These are phyloP conservation scores for Caranx melampygus DNA, from an alignment of 2,113 vertebrate species.

Conservation along the genomic window DNA sequence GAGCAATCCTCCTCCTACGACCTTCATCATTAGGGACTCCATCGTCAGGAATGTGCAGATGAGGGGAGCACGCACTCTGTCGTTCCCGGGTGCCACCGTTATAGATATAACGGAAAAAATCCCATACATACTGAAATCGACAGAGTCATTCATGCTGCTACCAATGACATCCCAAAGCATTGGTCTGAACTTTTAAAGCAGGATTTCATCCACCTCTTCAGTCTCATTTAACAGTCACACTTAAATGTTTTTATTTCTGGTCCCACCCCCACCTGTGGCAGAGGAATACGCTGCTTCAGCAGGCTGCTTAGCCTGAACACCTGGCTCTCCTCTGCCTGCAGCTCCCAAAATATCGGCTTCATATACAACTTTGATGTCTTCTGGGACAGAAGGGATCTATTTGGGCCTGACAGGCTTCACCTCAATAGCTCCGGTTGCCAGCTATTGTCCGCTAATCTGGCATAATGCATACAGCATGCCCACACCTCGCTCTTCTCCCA, in stretches of 20 bases:
- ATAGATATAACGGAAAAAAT: too few species aligned
- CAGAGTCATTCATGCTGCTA: too few species aligned
- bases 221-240: too few species aligned
- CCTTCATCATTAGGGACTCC: too few species aligned
- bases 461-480: neutral
- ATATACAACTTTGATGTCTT: neutral
- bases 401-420: neutral
- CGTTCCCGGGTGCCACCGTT: too few species aligned
- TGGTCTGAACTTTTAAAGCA: too few species aligned
- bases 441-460: neutral
- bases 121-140: too few species aligned
- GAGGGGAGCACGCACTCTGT: too few species aligned
- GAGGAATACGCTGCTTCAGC: neutral
- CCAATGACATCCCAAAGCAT: too few species aligned
- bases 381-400: neutral
- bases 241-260: neutral
- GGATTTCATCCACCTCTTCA: too few species aligned
- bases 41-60: too few species aligned
- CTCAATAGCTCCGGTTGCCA: neutral
- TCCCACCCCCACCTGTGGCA: neutral
- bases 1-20: too few species aligned
- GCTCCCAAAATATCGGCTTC: neutral
- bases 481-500: neutral
- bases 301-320: neutral
- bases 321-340: neutral